Evolutionary conservation across 2,113 vertebrate species (phyloP).

Genomic region (Cynocephalus volans): DNA sequence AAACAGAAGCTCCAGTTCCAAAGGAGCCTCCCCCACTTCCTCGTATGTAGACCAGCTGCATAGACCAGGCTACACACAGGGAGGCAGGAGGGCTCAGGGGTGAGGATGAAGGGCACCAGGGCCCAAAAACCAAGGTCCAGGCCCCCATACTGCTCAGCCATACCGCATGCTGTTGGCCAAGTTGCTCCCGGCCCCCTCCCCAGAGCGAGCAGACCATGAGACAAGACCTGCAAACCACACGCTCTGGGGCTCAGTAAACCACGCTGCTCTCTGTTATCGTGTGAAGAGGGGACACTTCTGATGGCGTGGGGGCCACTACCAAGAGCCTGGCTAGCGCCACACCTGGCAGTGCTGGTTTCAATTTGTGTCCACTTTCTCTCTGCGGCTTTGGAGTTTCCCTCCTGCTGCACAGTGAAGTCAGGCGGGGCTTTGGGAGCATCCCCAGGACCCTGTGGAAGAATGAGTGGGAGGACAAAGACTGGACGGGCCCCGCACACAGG

Average conservation of each 20-base stretch:
- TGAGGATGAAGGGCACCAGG: rapidly evolving
- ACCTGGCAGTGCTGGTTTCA: rapidly evolving
- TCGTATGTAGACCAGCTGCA: rapidly evolving
- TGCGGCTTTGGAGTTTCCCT: not conserved
- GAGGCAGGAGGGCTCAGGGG: not conserved
- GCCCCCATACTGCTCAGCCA: not conserved
- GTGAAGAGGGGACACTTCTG: rapidly evolving
- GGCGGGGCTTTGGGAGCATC: rapidly evolving
- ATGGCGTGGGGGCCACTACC: rapidly evolving
- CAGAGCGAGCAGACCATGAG: rapidly evolving
- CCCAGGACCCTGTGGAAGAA: rapidly evolving
- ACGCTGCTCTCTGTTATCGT: rapidly evolving
- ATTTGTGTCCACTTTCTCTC: not conserved
- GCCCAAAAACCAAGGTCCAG: rapidly evolving
- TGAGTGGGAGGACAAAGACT: not conserved
- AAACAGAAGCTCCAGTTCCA: not conserved
- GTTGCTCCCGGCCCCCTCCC: not conserved
- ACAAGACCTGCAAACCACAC: rapidly evolving
- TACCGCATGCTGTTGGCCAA: rapidly evolving
- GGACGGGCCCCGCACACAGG: not conserved
- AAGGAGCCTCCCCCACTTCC: no score
- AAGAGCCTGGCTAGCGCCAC: rapidly evolving
- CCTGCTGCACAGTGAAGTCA: not conserved
- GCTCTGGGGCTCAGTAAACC: rapidly evolving
- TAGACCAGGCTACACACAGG: rapidly evolving